Evolutionary conservation across 2,888 invertebrate genomes (phyloP), one percentile per base, ranked within the genome.

Genomic region (Tuta absoluta): DNA sequence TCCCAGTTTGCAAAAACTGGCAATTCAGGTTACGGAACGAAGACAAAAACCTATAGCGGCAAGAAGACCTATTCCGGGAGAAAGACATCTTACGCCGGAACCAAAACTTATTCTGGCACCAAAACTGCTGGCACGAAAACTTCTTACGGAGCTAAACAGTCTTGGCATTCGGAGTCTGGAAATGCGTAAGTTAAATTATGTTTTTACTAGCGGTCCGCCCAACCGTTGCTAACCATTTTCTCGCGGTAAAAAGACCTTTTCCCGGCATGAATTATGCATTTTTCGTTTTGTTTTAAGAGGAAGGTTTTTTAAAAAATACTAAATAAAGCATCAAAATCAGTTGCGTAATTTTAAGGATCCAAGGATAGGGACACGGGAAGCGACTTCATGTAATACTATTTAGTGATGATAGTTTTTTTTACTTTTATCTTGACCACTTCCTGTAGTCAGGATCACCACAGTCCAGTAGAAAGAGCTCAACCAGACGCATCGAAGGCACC

Each of bases 101-200:
- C 74, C 0, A 77, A 78, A 0, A 77, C 72, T 0, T 75, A 79
- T 59, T 12, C 71, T 1, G 77, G 76, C 1, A 76, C 75, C 0
- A 80, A 80, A 63, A 76, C 74, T 63, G 33, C 67, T 2, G 72
- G 70, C 0, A 72, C 71, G 11, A 73, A 75, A 4, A 63, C 67
- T 23, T 38, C 71, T 3, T 87, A 87, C 66, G 81, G 81, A 0
- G 82, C 82, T 62, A 71, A 65, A 4, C 77, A 76, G 57, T 75
- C 85, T 1, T 89, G 87, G 86, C 72, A 83, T 67, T 77, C 85
- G 3, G 72, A 74, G 23, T 73, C 80, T 56, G 86, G 84, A 67
- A 67, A 67, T 17, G 73, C 71, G 88, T 89, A 75, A 84, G 86
- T 84, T 33, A 21, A 23, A 21, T 58, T 12, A n/a, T n/a, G 1